Base-by-base conservation (phyloP, 2,888 invertebrate species). In the Caenorhabditis sp. region DNA sequence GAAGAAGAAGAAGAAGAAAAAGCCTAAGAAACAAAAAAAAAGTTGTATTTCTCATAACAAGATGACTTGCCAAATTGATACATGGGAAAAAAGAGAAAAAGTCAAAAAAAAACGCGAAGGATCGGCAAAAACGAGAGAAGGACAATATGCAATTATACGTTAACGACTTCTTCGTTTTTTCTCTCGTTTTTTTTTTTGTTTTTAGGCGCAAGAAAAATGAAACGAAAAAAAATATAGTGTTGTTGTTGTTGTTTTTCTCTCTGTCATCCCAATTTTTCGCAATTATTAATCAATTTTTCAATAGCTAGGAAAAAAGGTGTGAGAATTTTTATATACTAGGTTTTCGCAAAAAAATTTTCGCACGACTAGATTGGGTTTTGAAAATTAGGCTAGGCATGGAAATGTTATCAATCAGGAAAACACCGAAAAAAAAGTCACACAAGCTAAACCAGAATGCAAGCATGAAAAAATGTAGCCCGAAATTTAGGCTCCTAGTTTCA, bases 71-170 rank as follows among this genome's bases (percentile, higher is more conserved):
- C 58, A 37, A 21, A 58, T 27, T 10, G 19, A 50, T 57, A 27
- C 31, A 57, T 27, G 19, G n/a, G 27, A 19, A 31, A 58, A 36
- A 36, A 21, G 3, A 19, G n/a, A 36, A 36, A 36, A 21, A 51
- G 12, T 5, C n/a, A 51, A 12, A 66, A 62, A 66, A 62, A 55
- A 62, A n/a, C 14, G 36, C 26, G 51, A 26, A 57, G 31, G 10
- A 31, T 4, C 4, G 10, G 31, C 4, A 31, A 10, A 31, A 31
- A 10, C 31, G 10, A 4, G 10, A 31, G 60, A 58, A 51, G 43
- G 21, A 64, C 59, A 67, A 71, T 71, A 71, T 71, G 71, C 66
- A 71, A 71, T 71, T 71, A 71, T 71, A 62, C 51, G 50, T 55
- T 71, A 71, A 71, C 71, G 71, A 71, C 66, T 70, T 50, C 55